These are phyloP conservation scores for Liodrosophila aerea DNA, from an alignment of 2,888 invertebrate species.

Conservation along the genomic window DNA sequence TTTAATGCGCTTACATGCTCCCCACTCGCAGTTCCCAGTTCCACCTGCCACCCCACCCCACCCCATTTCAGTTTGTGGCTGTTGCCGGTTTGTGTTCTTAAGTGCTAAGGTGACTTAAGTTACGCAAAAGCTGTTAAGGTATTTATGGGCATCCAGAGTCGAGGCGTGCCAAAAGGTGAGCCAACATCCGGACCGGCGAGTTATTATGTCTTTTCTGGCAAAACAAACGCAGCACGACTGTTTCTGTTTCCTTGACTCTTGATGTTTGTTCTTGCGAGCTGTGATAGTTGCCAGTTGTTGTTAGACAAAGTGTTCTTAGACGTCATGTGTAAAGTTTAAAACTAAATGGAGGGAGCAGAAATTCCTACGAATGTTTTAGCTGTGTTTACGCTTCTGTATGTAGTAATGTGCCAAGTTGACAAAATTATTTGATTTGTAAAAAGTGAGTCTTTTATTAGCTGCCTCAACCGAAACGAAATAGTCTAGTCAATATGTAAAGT, in stretches of 20 bases:
- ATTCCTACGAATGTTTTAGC: no score
- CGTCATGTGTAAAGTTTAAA: constrained; percentile 1
- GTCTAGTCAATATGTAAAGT: no score
- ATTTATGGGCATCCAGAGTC: constrained; percentile 61
- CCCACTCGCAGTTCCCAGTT: not conserved
- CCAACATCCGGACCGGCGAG: constrained; percentile 33
- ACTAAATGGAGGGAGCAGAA: no score
- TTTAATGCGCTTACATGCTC: constrained; percentile 66
- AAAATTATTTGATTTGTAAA: no score
- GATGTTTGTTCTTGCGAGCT: constrained; percentile 36
- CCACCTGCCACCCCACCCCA: not conserved
- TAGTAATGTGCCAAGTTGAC: no score
- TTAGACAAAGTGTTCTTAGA: constrained; percentile 28
- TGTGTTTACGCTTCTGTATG: no score
- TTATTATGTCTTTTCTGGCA: constrained; percentile 41
- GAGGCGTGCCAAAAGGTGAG: constrained; percentile 34
- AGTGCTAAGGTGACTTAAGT: constrained; percentile 71
- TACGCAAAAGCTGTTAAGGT: constrained; percentile 72
- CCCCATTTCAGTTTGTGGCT: constrained; percentile 14
- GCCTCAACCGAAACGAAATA: no score
- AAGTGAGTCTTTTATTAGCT: no score
- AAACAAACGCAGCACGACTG: constrained; percentile 4
- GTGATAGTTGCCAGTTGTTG: constrained; percentile 33
- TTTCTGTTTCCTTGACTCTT: constrained; percentile 6
- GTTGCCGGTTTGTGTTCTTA: constrained; percentile 35